Evolutionary conservation across 2,888 invertebrate genomes (phyloP).

Genomic region (Cetonia aurata): DNA sequence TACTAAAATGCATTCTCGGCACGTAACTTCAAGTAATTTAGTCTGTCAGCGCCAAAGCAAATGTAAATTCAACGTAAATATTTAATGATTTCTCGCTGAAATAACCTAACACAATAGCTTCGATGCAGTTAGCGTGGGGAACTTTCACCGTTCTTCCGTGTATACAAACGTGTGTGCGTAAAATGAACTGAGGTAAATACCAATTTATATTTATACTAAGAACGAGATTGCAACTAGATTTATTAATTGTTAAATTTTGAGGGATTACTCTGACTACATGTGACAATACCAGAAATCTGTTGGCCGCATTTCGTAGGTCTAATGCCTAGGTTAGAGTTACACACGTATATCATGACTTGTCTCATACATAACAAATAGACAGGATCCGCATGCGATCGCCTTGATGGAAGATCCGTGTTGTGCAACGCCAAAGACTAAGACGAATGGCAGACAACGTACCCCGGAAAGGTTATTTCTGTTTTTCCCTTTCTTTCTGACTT

Average conservation of each 20-base stretch:
- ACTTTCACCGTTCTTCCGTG: too few species aligned
- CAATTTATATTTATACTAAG: too few species aligned
- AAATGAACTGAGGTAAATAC: too few species aligned
- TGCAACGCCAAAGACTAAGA: slow-evolving; percentile 58
- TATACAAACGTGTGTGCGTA: background rate
- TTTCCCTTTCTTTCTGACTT: background rate
- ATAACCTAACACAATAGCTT: slow-evolving; percentile 1
- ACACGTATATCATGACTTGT: slow-evolving; percentile 57
- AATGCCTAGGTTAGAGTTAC: slow-evolving; percentile 18
- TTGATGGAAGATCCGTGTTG: slow-evolving; percentile 62
- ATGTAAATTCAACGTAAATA: slow-evolving; percentile 3
- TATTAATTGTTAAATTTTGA: too few species aligned
- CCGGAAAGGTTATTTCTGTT: slow-evolving; percentile 12
- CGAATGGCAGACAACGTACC: slow-evolving; percentile 53
- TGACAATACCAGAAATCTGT: too few species aligned
- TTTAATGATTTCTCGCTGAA: background rate
- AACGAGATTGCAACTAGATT: too few species aligned
- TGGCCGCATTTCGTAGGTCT: background rate
- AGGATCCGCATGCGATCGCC: slow-evolving; percentile 53
- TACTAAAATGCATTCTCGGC: background rate
- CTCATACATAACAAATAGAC: slow-evolving; percentile 59
- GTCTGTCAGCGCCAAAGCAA: background rate
- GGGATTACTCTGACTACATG: too few species aligned
- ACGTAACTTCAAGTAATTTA: background rate
- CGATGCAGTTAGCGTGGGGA: too few species aligned